phyloP scores from a whole-genome alignment of 2,888 invertebrate species.

The Leptogaster cylindrica region DNA sequence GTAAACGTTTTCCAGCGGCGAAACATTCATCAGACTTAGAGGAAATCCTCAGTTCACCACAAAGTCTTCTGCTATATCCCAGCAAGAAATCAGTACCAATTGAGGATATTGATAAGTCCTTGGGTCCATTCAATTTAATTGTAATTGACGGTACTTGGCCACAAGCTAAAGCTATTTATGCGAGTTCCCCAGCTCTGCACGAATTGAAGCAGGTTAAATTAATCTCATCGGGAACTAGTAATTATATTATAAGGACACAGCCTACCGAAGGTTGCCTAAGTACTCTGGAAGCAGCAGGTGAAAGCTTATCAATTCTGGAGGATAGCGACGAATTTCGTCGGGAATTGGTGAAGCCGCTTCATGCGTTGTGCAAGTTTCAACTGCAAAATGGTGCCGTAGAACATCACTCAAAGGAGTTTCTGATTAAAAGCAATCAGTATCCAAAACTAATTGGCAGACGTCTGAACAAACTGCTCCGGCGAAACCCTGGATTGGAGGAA shows the following conservation, averaged over 20 bases:
- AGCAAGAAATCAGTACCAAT: conserved; percentile 77
- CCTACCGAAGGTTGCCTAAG: conserved; percentile 91
- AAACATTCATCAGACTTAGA: conserved; percentile 70
- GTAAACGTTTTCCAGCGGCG: conserved; percentile 81
- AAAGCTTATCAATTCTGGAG: conserved; percentile 80
- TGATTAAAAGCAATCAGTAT: conserved; percentile 79
- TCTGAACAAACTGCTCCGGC: conserved; percentile 67
- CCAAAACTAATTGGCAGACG: conserved; percentile 81
- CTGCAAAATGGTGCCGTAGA: conserved; percentile 89
- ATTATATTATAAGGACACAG: conserved; percentile 92
- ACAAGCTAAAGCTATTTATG: conserved; percentile 91
- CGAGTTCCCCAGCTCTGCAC: conserved; percentile 78
- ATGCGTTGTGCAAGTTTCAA: conserved; percentile 84
- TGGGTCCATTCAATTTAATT: conserved; percentile 74
- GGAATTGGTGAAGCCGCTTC: conserved; percentile 77
- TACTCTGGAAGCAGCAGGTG: conserved; percentile 85
- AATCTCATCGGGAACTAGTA: conserved; percentile 73
- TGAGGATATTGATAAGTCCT: conserved; percentile 62
- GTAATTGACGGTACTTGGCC: conserved; percentile 96
- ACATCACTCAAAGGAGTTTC: conserved; percentile 90
- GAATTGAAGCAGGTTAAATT: conserved; percentile 82
- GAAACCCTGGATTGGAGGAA: conserved; percentile 51
- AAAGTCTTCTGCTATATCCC: conserved; percentile 76
- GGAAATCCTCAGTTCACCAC: conserved; percentile 68
- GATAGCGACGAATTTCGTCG: conserved; percentile 68